Conservation (phyloP, 2,888 invertebrate genomes). For the Pecten maximus region DNA sequence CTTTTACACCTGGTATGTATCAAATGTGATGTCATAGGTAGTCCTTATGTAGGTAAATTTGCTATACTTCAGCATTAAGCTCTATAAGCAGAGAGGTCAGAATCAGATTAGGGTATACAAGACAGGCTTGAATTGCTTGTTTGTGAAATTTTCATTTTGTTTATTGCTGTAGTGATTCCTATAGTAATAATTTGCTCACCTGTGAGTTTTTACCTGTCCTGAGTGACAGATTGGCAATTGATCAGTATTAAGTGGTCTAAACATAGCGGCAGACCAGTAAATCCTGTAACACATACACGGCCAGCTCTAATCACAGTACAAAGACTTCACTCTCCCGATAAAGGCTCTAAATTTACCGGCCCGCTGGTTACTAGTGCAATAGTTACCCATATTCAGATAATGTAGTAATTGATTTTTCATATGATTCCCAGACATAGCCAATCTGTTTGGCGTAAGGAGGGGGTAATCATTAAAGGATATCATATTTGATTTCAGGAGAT, state of each 20-base stretch:
- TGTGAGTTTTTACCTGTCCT: not conserved
- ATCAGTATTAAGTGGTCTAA: not conserved
- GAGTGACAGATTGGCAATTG: constrained; percentile 4
- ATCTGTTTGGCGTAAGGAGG: not conserved
- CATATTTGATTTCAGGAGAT: not conserved
- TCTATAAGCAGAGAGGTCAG: not conserved
- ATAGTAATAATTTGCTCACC: not conserved
- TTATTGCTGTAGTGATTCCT: not conserved
- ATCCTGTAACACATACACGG: not conserved
- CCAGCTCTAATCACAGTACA: constrained; percentile 21
- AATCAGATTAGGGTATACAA: not conserved
- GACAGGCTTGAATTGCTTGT: not conserved
- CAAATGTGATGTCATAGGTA: too few relatives aligned
- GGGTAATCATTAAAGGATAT: not conserved
- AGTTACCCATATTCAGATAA: constrained; percentile 19
- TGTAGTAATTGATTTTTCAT: constrained; percentile 30
- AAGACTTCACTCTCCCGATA: constrained; percentile 13
- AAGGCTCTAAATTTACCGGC: not conserved
- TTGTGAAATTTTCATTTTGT: constrained; percentile 6
- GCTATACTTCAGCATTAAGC: too few relatives aligned
- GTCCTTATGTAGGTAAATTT: too few relatives aligned
- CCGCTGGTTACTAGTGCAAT: not conserved
- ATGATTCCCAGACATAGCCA: constrained; percentile 1
- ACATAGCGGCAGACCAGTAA: not conserved
- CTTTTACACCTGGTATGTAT: too few relatives aligned